A percentile compares a stretch with the other conserved stretches of the same genome.
phyloP scores from a whole-genome alignment of 2,113 vertebrate species.

The Junco hyemalis region DNA sequence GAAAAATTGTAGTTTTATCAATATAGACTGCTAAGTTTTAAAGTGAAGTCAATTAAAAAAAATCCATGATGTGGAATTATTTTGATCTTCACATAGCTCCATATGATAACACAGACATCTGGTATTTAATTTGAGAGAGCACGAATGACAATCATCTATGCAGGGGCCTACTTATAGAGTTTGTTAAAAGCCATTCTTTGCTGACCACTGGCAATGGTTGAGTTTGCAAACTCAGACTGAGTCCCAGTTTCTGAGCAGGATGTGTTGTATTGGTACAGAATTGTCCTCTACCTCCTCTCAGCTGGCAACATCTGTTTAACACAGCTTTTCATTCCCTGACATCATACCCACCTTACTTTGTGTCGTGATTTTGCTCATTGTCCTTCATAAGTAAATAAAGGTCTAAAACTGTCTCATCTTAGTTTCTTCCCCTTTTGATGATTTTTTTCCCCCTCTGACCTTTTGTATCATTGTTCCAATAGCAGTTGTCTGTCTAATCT shows the following conservation, averaged over 20 bases:
- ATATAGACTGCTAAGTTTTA: constrained; percentile 10
- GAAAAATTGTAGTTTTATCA: constrained; percentile 6
- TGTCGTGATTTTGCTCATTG: background rate
- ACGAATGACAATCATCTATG: background rate
- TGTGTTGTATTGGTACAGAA: background rate
- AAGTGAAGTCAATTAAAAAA: background rate
- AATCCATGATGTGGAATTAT: background rate
- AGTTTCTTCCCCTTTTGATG: background rate
- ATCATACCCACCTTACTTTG: background rate
- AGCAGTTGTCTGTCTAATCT: constrained; percentile 51
- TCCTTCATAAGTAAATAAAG: background rate
- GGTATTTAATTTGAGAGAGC: background rate
- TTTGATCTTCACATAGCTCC: background rate
- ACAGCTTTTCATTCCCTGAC: background rate
- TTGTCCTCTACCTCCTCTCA: background rate
- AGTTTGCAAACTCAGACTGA: background rate
- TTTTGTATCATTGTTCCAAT: constrained; percentile 6
- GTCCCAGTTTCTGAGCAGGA: background rate
- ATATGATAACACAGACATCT: background rate
- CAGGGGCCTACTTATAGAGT: background rate
- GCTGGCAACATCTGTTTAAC: background rate
- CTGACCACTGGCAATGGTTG: background rate
- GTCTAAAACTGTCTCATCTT: background rate
- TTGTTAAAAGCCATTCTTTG: background rate
- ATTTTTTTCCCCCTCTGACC: background rate